Evolutionary conservation across 2,888 invertebrate genomes (phyloP).

Genomic region (Diarsia mendica): DNA sequence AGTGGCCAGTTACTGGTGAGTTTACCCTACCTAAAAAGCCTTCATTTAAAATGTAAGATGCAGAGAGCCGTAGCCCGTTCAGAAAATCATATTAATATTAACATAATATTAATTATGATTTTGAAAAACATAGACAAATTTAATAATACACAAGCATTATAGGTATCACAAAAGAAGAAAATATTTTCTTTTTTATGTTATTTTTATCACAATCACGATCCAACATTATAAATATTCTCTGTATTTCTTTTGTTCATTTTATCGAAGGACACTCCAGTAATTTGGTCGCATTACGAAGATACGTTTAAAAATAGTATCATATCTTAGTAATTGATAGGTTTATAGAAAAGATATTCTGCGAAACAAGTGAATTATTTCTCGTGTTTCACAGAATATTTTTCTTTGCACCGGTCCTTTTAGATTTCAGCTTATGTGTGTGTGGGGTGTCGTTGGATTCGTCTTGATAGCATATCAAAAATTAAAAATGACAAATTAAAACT

Average conservation of each 20-base stretch:
- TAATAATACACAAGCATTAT: neutral
- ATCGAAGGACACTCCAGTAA: constrained; percentile 26
- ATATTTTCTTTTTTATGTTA: neutral
- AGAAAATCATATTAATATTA: too few species aligned
- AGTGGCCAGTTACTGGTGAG: too few species aligned
- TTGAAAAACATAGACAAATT: neutral
- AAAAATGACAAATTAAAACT: too few species aligned
- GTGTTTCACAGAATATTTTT: too few species aligned
- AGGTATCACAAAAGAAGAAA: neutral
- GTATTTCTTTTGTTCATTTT: neutral
- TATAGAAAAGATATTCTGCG: neutral
- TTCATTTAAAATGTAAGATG: too few species aligned
- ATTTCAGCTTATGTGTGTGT: neutral
- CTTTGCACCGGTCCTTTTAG: neutral
- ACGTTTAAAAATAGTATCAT: neutral
- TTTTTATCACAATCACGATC: neutral
- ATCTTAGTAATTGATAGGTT: neutral
- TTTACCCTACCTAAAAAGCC: too few species aligned
- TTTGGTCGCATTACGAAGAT: neutral
- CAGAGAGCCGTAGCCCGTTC: too few species aligned
- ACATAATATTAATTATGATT: too few species aligned
- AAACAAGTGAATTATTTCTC: too few species aligned
- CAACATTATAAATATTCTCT: neutral
- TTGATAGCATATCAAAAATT: too few species aligned
- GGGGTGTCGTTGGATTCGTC: too few species aligned